A percentile compares a stretch with the other conserved stretches of the same genome.
These are phyloP conservation scores for Tetranychus urticae DNA, from an alignment of 1,140 invertebrate genomes.

Conservation along the genomic window DNA sequence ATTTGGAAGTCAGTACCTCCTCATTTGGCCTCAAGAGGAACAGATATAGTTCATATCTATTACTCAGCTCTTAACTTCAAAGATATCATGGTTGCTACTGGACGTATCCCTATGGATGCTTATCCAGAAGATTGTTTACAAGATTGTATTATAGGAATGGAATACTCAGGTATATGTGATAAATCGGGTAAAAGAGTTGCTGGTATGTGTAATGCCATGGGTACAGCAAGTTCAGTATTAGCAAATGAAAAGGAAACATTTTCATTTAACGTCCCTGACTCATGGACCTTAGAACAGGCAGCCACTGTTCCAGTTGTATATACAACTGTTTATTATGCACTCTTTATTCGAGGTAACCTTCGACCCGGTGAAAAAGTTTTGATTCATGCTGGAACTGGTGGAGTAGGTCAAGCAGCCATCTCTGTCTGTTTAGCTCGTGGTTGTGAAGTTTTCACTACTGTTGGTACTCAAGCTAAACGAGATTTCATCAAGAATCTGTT, in stretches of 20 bases:
- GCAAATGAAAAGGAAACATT: constrained; percentile 54
- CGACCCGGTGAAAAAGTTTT: constrained; percentile 55
- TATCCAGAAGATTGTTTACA: constrained; percentile 30
- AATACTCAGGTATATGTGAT: constrained; percentile 56
- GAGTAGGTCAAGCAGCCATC: constrained; percentile 83
- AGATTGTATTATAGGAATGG: constrained; percentile 32
- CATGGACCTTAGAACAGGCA: constrained; percentile 71
- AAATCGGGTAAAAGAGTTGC: constrained; percentile 52
- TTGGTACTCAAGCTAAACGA: constrained; percentile 23
- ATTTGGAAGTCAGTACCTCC: constrained; percentile 33
- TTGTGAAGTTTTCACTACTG: constrained; percentile 65
- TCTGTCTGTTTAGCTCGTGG: constrained; percentile 63
- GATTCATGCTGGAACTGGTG: constrained; percentile 85
- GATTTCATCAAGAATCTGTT: constrained; percentile 24
- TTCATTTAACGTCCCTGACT: constrained; percentile 69
- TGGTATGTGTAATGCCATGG: constrained; percentile 73
- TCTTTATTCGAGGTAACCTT: constrained; percentile 55
- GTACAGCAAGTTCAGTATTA: constrained; percentile 62
- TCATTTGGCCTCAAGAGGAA: background rate
- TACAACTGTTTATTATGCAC: constrained; percentile 38
- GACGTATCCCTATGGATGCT: constrained; percentile 79
- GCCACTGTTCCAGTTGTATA: constrained; percentile 81
- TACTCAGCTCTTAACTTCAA: constrained; percentile 14
- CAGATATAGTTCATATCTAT: constrained; percentile 24
- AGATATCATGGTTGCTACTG: constrained; percentile 42